Evolutionary conservation across 1,140 invertebrate genomes (phyloP), one percentile per base, ranked within the genome.

Genomic region (Plectrocnemia conspersa): DNA sequence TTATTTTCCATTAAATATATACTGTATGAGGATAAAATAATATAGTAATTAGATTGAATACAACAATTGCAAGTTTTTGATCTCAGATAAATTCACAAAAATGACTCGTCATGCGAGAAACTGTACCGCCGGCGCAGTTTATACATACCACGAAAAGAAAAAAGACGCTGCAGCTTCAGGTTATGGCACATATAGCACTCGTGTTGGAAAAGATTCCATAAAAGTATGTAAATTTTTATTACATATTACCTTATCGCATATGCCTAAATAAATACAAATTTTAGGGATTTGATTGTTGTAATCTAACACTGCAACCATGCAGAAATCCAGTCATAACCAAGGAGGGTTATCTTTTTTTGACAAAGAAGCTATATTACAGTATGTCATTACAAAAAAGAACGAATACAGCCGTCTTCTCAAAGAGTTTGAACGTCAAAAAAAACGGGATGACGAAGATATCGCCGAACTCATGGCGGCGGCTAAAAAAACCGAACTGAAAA

Each of bases 141-240:
- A 99, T 68, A 97, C 95, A 0, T 99, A 99, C 67, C 90, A 97
- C 67, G 97, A 99, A 68, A 94, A 96, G 68, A 89, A 95, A 68
- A 97, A 95, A 66, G 97, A 99, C 68, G 91, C 92, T 5, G 81
- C 86, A 44, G 83, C 86, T 13, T 94, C 91, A n/a, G 93, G 93
- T 22, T 93, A 92, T 69, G 89, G 90, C 1, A 91, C 89, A 10
- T 86, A 91, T 67, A 79, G 75, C 52, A 84, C 81, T 66, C 76
- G 97, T 64, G 77, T 98, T 35, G 93, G 94, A 2, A 97, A 96
- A 72, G 97, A 99, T 79, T 96, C 95, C 1, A 82, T 99, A 0
- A 97, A 97, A 70, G 47, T 50, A 50, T 24, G 5, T 10, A 11
- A 2, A 21, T 18, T 16, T 29, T 29, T 29, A n/a, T n/a, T n/a